Evolutionary conservation across 2,888 invertebrate species (phyloP).

Genomic region (Agonopterix arenella): DNA sequence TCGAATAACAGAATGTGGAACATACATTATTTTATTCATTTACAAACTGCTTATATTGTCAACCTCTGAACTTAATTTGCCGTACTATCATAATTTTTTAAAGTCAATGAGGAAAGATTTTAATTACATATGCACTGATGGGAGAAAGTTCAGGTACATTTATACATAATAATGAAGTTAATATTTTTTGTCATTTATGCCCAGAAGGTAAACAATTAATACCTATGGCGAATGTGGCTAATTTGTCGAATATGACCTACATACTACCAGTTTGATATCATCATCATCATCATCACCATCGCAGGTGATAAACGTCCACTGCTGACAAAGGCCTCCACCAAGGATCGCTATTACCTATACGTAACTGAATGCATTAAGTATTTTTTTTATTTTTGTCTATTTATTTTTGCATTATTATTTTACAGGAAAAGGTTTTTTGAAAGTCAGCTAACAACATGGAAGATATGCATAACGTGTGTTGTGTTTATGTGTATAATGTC

Average conservation of each 20-base stretch:
- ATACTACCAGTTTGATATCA: too few species aligned
- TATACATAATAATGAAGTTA: too few species aligned
- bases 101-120: constrained; percentile 36
- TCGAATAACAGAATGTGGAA: constrained; percentile 33
- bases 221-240: too few species aligned
- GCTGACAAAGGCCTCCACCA: too few species aligned
- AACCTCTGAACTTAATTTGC: constrained; percentile 27
- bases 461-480: constrained; percentile 25
- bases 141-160: constrained; percentile 33
- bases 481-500: constrained; percentile 20
- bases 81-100: constrained; percentile 31
- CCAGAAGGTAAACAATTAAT: too few species aligned
- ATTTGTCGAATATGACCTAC: too few species aligned
- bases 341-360: too few species aligned
- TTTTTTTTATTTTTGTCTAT: too few species aligned
- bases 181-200: too few species aligned
- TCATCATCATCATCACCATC: too few species aligned
- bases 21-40: constrained; percentile 32
- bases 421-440: constrained; percentile 37
- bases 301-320: too few species aligned
- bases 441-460: constrained; percentile 40
- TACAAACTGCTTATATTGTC: constrained; percentile 35
- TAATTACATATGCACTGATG: constrained; percentile 32
- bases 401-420: constrained; percentile 3
- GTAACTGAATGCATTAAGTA: too few species aligned